phyloP scores from a whole-genome alignment of 2,797 vertebrate species.

The Scyliorhinus canicula region DNA sequence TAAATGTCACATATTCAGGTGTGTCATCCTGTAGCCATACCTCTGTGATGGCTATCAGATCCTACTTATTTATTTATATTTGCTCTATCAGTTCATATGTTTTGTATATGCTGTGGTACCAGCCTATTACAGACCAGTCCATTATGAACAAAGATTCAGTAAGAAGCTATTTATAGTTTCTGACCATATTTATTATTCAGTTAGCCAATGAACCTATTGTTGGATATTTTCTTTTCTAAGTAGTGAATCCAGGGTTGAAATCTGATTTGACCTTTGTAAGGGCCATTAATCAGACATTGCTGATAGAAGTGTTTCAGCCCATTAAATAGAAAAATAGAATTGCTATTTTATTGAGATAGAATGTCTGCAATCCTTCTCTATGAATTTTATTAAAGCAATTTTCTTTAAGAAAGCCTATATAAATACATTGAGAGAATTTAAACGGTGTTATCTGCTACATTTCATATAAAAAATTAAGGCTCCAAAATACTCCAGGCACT shows the following conservation, averaged over 20 bases:
- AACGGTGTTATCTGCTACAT: background rate
- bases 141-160: background rate
- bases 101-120: background rate
- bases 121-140: background rate
- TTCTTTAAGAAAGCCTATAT: background rate
- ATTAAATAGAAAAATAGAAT: background rate
- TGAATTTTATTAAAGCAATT: background rate
- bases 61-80: no score
- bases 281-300: background rate
- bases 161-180: background rate
- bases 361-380: background rate
- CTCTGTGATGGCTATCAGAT: no score
- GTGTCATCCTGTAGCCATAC: no score
- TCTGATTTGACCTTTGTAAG: background rate
- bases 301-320: background rate
- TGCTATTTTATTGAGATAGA: constrained; percentile 5
- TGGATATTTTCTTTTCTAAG: background rate
- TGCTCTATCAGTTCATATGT: no score
- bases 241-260: background rate
- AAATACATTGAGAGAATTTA: background rate
- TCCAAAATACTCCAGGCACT: background rate
- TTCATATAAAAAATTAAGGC: background rate
- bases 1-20: no score
- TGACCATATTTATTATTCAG: background rate
- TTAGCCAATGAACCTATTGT: background rate